Conservation (phyloP, 2,797 vertebrate genomes). For the Morus bassanus region DNA sequence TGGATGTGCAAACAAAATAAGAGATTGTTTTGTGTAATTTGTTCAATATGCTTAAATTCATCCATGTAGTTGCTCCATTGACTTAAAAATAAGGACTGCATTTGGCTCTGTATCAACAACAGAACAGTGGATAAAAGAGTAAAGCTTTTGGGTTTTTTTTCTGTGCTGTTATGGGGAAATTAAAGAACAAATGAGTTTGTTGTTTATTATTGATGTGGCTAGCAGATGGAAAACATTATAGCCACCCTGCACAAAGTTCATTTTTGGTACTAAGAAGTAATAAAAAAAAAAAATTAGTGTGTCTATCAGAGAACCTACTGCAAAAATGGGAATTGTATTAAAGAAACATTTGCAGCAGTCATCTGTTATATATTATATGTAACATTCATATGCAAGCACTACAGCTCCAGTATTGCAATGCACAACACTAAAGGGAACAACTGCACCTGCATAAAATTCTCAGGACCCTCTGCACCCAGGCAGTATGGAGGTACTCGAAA, state of each 20-base stretch:
- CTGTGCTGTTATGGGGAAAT: background rate
- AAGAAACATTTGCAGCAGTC: background rate
- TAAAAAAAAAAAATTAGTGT: background rate
- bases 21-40: background rate
- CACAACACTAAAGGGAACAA: background rate
- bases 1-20: background rate
- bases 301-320: background rate
- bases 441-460: background rate
- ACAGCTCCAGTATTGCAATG: background rate
- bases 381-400: background rate
- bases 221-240: background rate
- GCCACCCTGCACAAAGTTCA: background rate
- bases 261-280: background rate
- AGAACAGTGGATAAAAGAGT: background rate
- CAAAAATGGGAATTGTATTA: background rate
- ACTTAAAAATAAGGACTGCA: background rate
- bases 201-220: background rate
- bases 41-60: background rate
- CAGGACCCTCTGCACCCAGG: background rate
- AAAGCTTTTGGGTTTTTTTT: background rate
- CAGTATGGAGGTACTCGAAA: background rate
- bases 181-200: background rate
- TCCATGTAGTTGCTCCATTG: background rate
- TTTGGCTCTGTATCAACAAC: background rate
- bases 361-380: background rate